Evolutionary conservation across 2,113 vertebrate genomes (phyloP), one percentile per base, ranked within the genome.

Genomic region (Rhabdornis inornatus): DNA sequence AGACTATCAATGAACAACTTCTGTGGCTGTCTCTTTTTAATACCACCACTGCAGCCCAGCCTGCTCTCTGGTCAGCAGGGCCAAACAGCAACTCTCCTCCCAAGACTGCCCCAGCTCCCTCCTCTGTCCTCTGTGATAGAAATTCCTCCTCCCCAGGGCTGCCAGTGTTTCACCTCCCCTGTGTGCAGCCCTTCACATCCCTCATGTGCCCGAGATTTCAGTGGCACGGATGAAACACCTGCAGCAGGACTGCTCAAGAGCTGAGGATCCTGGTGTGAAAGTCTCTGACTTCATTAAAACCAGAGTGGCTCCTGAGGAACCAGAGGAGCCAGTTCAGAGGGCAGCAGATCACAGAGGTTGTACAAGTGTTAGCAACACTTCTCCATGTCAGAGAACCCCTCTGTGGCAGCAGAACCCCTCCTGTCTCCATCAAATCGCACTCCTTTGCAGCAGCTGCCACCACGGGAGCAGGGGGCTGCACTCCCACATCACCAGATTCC

Each of bases 141-240:
- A 27, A 40, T 39, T 55, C 42, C 24, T 74, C 42, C 23, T 63
- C 42, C 50, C 40, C 55, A 53, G 33, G 28, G 39, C 20, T 59
- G 44, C 55, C 52, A 53, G 20, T 8, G 11, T 50, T 74, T 16
- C 49, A 69, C 12, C 25, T 91, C 25, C 56, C 35, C 33, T 33
- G 11, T 8, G 18, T 2, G 4, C 50, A 86, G 59, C 39, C 70
- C 76, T 52, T 59, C 42, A 53, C 33, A 68, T 6, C 81, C 69
- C 45, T 71, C 3, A 6, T 1, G 21, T 18, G 40, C 37, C 45
- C 0, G 0, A 31, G 28, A 13, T 50, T 45, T 23, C 63, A 57
- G 76, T 20, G 35, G 7, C 18, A 45, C 0, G 5, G 25, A 22
- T 53, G 15, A 68, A 88, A 50, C 10, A 12, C 30, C 45, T 37